Evolutionary conservation across 1,140 invertebrate genomes (phyloP), one percentile per base, ranked within the genome.

Genomic region (Nylanderia fulva): DNA sequence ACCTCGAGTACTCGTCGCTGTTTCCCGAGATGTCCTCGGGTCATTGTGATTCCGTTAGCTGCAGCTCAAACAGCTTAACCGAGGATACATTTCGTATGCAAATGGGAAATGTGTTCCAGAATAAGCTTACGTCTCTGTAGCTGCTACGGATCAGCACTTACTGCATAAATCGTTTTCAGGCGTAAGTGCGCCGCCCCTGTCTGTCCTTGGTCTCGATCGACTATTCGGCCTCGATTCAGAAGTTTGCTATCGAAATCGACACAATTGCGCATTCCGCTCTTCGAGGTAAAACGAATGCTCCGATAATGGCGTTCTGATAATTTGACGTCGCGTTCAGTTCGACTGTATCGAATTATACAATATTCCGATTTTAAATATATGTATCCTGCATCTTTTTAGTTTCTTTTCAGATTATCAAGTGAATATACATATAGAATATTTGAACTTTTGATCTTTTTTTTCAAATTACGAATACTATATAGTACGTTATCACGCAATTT

Each of bases 31-130:
- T 89, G 83, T 86, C 87, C 79, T 52, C 54, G 56, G 87, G 80
- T 86, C 79, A 89, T 89, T 89, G 87, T 89, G 87, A 86, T 89
- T 89, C 85, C 88, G 85, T 89, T 89, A 88, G 79, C 79, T 86
- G 85, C 56, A 63, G 85, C 85, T 89, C 88, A 89, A 89, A 89
- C 85, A 76, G 88, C 85, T 89, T 89, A 89, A 89, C 79, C 87
- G 66, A 72, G 75, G 87, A 86, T 84, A 89, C 88, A 89, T 89
- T 89, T 89, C 87, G 88, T 89, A 89, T 89, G 88, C 88, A 89
- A 89, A 89, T 89, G 85, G 88, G 88, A 89, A 89, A 89, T 89
- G 88, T 89, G 88, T 89, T 89, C 87, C 60, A 72, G 88, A 89
- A 89, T 89, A 89, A 89, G 88, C 88, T 89, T 89, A 88, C 80